Evolutionary conservation across 2,113 vertebrate genomes (phyloP).

Genomic region (Paralichthys olivaceus): DNA sequence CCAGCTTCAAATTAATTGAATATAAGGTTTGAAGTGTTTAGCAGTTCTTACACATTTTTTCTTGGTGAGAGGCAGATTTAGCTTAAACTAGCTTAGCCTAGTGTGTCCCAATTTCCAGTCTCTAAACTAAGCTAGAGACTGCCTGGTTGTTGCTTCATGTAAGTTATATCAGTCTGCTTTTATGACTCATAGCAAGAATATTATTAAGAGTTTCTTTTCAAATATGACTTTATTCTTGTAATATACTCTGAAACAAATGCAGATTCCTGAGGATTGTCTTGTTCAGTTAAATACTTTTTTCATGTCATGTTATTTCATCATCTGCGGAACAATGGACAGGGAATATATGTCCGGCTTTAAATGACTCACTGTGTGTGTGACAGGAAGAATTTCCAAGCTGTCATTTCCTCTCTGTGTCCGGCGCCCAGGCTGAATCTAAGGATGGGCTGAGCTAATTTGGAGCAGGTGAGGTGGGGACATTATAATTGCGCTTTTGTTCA

Average conservation of each 20-base stretch:
- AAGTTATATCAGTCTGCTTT: background rate
- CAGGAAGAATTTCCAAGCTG: constrained; percentile 44
- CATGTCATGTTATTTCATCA: background rate
- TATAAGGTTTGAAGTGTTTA: background rate
- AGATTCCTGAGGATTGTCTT: background rate
- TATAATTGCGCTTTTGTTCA: constrained; percentile 78
- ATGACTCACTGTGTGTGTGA: constrained; percentile 22
- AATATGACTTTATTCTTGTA: too few relatives aligned
- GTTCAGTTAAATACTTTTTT: background rate
- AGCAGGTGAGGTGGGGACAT: constrained; percentile 72
- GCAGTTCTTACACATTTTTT: background rate
- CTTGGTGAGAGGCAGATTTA: background rate
- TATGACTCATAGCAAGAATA: background rate
- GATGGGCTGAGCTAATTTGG: constrained; percentile 52
- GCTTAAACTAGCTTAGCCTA: too few relatives aligned
- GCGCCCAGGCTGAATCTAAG: constrained; percentile 17
- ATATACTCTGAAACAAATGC: background rate
- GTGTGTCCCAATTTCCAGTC: background rate
- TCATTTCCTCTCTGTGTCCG: constrained; percentile 43
- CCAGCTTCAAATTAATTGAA: background rate
- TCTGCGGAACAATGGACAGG: background rate
- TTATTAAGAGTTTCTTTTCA: too few relatives aligned
- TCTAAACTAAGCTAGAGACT: background rate
- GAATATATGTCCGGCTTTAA: constrained; percentile 16
- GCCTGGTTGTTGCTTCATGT: background rate